phyloP scores from a whole-genome alignment of 2,113 vertebrate genomes.

The Cyphomyrus discorhynchus region DNA sequence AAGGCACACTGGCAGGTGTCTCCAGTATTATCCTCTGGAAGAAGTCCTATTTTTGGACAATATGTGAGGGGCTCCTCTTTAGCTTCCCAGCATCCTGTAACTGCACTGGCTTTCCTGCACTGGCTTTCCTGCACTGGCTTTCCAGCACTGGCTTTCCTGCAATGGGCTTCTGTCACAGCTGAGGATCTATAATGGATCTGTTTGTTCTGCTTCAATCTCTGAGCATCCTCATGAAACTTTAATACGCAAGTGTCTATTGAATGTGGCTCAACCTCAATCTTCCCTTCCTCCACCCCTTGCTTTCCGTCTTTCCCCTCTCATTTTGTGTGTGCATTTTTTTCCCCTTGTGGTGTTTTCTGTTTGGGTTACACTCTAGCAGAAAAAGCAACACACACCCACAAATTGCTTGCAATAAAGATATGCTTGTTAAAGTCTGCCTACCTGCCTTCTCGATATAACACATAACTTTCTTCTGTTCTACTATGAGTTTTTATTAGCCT shows the following conservation, averaged over 20 bases:
- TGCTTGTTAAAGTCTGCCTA: background rate
- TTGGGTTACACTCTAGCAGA: background rate
- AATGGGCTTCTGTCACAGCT: background rate
- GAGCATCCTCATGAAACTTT: constrained; percentile 43
- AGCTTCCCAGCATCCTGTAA: background rate
- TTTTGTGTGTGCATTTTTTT: background rate
- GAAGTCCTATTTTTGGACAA: background rate
- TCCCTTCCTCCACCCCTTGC: background rate
- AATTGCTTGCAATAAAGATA: background rate
- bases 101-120: background rate
- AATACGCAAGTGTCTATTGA: constrained; percentile 29
- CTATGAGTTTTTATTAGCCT: background rate
- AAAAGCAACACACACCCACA: background rate
- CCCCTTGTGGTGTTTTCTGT: background rate
- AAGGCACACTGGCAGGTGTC: background rate
- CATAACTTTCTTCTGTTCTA: background rate
- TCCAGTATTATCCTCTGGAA: background rate
- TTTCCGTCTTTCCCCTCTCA: background rate
- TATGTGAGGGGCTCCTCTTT: background rate
- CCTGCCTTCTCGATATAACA: background rate
- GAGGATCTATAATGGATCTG: constrained; percentile 9
- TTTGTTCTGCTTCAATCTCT: constrained; percentile 14
- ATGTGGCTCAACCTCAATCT: constrained; percentile 25
- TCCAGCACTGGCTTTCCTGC: background rate
- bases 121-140: background rate